These are phyloP conservation scores for Asteroscopus sphinx DNA, from an alignment of 2,888 invertebrate species.

Conservation along the genomic window DNA sequence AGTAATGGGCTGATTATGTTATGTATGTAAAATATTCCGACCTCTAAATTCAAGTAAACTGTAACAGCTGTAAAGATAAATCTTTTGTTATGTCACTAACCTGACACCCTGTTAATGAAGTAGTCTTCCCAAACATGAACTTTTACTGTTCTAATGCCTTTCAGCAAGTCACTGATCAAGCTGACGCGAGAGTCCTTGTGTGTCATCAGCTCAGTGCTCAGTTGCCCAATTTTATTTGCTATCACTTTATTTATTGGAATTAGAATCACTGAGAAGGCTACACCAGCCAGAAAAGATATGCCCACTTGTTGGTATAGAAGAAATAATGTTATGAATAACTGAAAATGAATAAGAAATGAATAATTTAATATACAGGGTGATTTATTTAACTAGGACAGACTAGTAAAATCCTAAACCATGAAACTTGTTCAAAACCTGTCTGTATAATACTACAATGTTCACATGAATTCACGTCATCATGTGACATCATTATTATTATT, in stretches of 20 bases:
- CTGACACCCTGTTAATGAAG: conserved; percentile 92
- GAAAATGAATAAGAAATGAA: conserved; percentile 64
- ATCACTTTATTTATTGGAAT: conserved; percentile 98
- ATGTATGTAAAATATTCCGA: too few relatives aligned
- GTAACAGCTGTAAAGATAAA: not conserved
- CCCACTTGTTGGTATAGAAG: conserved; percentile 97
- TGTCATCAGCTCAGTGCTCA: conserved; percentile 96
- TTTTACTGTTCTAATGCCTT: conserved; percentile 97
- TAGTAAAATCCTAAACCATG: too few relatives aligned
- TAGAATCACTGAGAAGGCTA: conserved; percentile 95
- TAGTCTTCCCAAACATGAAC: conserved; percentile 98
- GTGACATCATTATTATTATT: not conserved
- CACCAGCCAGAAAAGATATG: conserved; percentile 96
- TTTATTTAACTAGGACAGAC: too few relatives aligned
- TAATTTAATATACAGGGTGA: conserved; percentile 1
- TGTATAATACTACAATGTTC: too few relatives aligned
- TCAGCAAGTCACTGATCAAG: conserved; percentile 95
- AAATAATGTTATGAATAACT: conserved; percentile 95
- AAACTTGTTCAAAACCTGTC: too few relatives aligned
- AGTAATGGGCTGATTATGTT: too few relatives aligned
- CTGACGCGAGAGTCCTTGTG: conserved; percentile 97
- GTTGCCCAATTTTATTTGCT: conserved; percentile 95
- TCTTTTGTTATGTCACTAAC: conserved; percentile 74
- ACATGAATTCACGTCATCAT: too few relatives aligned
- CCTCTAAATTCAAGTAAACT: not conserved